A percentile compares a stretch with the other conserved stretches of the same genome.
phyloP scores from a whole-genome alignment of 2,797 vertebrate species.

The Chelmon rostratus region DNA sequence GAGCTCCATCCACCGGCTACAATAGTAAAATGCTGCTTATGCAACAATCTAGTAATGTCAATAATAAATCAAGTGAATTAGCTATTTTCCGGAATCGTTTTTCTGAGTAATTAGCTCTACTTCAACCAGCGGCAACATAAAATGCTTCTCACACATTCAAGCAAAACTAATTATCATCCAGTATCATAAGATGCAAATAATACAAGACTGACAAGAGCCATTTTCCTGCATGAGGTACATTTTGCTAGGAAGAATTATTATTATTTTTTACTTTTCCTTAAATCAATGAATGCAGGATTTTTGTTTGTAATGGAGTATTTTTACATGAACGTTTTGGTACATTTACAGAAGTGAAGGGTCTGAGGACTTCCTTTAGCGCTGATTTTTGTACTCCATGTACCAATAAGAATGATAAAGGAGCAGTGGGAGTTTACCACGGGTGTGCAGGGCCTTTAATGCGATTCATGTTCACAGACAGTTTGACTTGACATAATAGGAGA shows the following conservation, averaged over 20 bases:
- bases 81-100: background rate
- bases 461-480: background rate
- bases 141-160: background rate
- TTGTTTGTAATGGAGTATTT: background rate
- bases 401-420: too few species aligned
- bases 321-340: background rate
- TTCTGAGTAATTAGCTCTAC: background rate
- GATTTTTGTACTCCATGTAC: too few species aligned
- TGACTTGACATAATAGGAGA: background rate
- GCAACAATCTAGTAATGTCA: background rate
- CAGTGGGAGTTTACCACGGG: background rate
- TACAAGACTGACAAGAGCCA: background rate
- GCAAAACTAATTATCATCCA: background rate
- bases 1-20: background rate
- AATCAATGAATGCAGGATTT: background rate
- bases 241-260: background rate
- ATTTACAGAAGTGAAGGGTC: background rate
- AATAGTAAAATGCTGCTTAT: background rate
- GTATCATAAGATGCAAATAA: background rate
- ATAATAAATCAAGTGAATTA: background rate
- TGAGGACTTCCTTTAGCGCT: background rate
- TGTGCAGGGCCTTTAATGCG: background rate
- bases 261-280: background rate
- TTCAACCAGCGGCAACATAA: background rate
- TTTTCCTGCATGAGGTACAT: background rate